Evolutionary conservation across 92 coral and sea anemone species (phyloP), one percentile per base, ranked within the genome.

Genomic region (Porites lobata): DNA sequence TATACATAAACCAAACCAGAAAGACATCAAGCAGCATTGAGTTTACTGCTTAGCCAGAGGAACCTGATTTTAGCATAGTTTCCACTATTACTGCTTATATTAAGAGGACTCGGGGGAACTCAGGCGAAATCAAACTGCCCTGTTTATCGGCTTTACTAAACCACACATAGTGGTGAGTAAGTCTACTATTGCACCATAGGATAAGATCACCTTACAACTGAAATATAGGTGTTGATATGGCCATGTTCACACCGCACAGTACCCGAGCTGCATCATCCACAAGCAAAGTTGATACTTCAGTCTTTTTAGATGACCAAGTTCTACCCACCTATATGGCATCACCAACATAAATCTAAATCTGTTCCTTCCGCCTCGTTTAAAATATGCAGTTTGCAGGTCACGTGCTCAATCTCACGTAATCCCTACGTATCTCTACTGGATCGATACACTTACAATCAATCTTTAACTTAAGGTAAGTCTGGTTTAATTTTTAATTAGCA

Each of bases 201-300:
- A 61, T 50, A 86, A 86, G 74, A 50, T 38, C 70, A 70, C 78
- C 7, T 50, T 78, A 29, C 77, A 82, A 26, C 29, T 26, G 29
- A 17, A 24, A 20, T 43, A 77, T 64, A 38, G 90, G 85, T 79
- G 82, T 80, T 19, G 65, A 80, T 20, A 80, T 78, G 47, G 71
- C 19, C 8, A 62, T 69, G 1, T 69, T 68, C 26, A 51, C 78
- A 2, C 80, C 86, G 15, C 86, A 69, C 43, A 82, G 66, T 51
- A 82, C 80, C 64, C 79, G 47, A 9, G 63, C 78, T 12, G 86
- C 86, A 4, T 82, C 86, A n/a, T 82, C 86, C 58, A 82, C 79
- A 47, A 68, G 65, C 43, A 29, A 79, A 58, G 74, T 62, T 79
- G 26, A 54, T 21, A 59, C 72, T 79, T 32, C 32, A 15, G 69